phyloP scores from a whole-genome alignment of 1,140 invertebrate species.

The Magallana gigas region DNA sequence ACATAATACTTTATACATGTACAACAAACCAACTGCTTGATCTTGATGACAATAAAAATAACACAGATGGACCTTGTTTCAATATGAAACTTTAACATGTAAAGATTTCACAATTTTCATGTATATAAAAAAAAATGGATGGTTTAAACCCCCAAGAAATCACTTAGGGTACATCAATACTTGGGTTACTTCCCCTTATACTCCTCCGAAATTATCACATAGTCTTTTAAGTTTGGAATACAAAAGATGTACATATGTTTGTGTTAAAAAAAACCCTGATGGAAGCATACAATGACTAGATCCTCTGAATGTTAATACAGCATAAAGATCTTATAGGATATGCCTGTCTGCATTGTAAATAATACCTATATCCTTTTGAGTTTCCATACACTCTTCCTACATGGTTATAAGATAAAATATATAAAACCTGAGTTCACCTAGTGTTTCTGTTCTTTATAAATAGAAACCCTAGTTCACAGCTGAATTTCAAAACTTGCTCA shows the following conservation, averaged over 20 bases:
- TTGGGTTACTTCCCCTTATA: background rate
- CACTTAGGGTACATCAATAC: background rate
- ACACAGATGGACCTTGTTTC: background rate
- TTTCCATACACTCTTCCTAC: too few relatives aligned
- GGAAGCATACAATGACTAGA: constrained; percentile 20
- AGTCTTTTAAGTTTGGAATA: background rate
- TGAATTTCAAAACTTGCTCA: too few relatives aligned
- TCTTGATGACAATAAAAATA: background rate
- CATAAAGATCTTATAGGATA: background rate
- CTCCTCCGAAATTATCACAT: background rate
- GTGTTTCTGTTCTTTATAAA: too few relatives aligned
- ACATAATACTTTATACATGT: background rate
- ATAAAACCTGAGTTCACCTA: too few relatives aligned
- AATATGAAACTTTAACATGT: background rate
- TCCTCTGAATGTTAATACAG: background rate
- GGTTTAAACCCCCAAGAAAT: background rate
- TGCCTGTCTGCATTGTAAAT: background rate
- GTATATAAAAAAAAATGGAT: background rate
- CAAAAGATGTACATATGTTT: background rate
- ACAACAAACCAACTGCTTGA: background rate
- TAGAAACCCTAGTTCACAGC: too few relatives aligned
- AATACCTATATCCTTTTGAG: too few relatives aligned
- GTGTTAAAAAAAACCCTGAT: background rate
- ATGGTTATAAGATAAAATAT: too few relatives aligned
- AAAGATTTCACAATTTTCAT: background rate